These are phyloP conservation scores for Charaxes varanes DNA, from an alignment of 1,140 invertebrate genomes.

Conservation along the genomic window DNA sequence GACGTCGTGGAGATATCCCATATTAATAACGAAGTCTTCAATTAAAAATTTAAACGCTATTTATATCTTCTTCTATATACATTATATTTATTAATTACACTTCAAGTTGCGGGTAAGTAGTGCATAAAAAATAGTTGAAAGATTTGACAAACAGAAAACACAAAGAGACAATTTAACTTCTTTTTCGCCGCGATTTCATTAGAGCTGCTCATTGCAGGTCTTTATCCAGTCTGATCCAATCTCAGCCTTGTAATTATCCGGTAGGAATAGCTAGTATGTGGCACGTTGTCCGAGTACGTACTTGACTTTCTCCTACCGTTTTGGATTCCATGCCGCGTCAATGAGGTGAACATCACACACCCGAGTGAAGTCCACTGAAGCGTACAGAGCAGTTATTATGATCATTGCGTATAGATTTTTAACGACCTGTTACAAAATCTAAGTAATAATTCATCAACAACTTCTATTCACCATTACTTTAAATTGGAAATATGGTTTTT, in stretches of 20 bases:
- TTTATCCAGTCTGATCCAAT: conserved; percentile 61
- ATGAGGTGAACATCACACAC: conserved; percentile 54
- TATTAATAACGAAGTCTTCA: no score
- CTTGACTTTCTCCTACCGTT: conserved; percentile 65
- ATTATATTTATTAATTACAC: no score
- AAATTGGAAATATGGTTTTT: no score
- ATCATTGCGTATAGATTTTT: conserved; percentile 51
- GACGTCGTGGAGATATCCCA: no score
- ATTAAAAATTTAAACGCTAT: no score
- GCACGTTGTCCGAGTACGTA: conserved; percentile 47
- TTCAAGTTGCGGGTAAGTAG: no score
- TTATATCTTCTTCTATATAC: no score
- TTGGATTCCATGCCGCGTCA: conserved; percentile 59
- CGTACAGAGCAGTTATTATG: conserved; percentile 37
- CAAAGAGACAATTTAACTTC: no score
- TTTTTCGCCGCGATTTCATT: no score
- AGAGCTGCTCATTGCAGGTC: conserved; percentile 32
- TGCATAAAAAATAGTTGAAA: no score
- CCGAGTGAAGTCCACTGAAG: conserved; percentile 50
- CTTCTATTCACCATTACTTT: no score
- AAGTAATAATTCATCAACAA: conserved; percentile 35
- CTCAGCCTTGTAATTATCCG: conserved; percentile 46
- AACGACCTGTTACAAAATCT: conserved; percentile 42
- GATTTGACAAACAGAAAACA: background rate
- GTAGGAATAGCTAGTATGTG: conserved; percentile 50